Conservation (phyloP, 2,888 invertebrate genomes). For the Prostheceraeus crozeri region DNA sequence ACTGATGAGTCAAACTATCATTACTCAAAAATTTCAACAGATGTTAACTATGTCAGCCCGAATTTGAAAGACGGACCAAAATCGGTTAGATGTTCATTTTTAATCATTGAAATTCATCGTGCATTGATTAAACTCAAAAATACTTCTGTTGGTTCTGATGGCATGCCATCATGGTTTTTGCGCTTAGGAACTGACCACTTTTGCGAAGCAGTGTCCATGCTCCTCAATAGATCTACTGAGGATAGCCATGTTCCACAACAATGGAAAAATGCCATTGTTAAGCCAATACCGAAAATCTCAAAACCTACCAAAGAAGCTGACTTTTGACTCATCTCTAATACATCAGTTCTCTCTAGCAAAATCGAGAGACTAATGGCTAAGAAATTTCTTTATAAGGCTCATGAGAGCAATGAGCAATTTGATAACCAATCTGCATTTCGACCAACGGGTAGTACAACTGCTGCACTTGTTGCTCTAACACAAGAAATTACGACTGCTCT, state of each 20-base stretch:
- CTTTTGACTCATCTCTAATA: constrained; percentile 2
- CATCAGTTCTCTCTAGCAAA: constrained; percentile 7
- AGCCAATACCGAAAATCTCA: constrained; percentile 20
- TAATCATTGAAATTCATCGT: constrained; percentile 1
- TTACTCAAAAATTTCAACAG: constrained; percentile 12
- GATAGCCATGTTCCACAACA: constrained; percentile 2
- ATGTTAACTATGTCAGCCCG: constrained; percentile 13
- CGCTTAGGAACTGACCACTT: not conserved
- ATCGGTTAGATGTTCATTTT: not conserved
- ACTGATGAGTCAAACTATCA: constrained; percentile 8
- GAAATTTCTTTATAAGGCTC: constrained; percentile 3
- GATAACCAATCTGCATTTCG: constrained; percentile 17
- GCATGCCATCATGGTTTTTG: not conserved
- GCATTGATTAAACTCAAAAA: constrained; percentile 16
- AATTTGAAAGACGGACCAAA: constrained; percentile 1
- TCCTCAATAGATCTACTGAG: not conserved
- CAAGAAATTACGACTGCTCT: constrained; percentile 26
- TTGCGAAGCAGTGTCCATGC: not conserved
- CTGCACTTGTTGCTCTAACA: not conserved
- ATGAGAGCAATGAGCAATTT: not conserved
- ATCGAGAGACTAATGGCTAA: constrained; percentile 5
- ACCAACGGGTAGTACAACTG: not conserved
- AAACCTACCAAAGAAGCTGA: constrained; percentile 1
- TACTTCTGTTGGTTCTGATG: not conserved
- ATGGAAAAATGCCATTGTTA: constrained; percentile 13